Base-by-base conservation (phyloP, 2,888 invertebrate genomes). In the Anoncus sp. region DNA sequence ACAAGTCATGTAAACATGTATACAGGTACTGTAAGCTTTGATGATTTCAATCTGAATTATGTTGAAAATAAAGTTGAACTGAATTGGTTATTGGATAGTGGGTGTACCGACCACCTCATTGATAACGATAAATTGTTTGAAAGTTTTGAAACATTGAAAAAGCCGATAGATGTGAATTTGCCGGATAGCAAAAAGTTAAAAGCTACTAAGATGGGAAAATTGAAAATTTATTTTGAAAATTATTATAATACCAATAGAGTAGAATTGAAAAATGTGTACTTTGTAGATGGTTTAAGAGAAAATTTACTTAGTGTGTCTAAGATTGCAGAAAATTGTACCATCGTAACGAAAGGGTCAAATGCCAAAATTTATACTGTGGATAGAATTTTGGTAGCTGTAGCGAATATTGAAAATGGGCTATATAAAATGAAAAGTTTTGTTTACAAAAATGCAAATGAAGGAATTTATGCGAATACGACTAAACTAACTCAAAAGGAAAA, bases 101-200 rank as follows among this genome's bases (percentile, higher is more conserved):
- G 75, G 12, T 75, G 75, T 60, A 67, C 75, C 3, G 79, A 79
- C 45, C 79, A 79, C 45, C 16, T 79, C 14, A 57, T 79, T 3
- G 65, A 66, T 12, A 27, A 16, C 16, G 72, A 75, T 40, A 35
- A 43, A 20, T 75, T 45, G 35, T 79, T 67, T 47, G 43, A 38
- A 38, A 49, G 57, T 9, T 65, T 20, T 43, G n/a, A 62, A 5
- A 35, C 27, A 0, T 67, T 79, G 38, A 72, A 71, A 40, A 43
- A 63, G 12, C 72, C 75, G 0, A 63, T 65, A 14, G 51, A 51
- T 53, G 72, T 79, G 2, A 72, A 75, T 40, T 9, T 79, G 31
- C 71, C 43, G 14, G 75, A 79, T 57, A 63, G 72, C 40, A 70
- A 49, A 16, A 53, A 24, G 24, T 49, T 75, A 22, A 16, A 75